Conservation (phyloP, 2,797 vertebrate genomes). For the Myiothlypis coronata region DNA sequence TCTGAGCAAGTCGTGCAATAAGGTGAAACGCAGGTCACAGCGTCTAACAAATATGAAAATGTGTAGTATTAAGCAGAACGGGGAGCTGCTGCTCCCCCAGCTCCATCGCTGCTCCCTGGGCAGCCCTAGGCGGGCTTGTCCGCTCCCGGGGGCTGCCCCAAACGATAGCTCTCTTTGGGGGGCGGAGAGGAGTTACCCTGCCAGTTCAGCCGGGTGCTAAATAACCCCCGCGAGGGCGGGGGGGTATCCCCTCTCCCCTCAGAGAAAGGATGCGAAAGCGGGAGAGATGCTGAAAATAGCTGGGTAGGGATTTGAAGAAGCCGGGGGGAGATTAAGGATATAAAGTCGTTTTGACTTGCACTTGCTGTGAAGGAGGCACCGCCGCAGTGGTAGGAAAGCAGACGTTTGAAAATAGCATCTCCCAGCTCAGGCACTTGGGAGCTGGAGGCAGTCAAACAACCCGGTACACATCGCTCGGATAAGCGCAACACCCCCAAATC, state of each 20-base stretch:
- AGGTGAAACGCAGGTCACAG: conserved; percentile 98
- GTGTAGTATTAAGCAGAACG: conserved; percentile 56
- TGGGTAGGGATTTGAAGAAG: background rate
- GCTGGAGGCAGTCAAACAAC: background rate
- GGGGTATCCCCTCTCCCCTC: background rate
- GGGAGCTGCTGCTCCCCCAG: background rate
- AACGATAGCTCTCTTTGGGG: background rate
- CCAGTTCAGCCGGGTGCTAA: background rate
- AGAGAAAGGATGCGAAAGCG: background rate
- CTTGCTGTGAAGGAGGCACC: conserved; percentile 8
- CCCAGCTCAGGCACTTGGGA: background rate
- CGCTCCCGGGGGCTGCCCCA: background rate
- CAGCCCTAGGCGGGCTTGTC: background rate
- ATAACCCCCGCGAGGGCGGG: background rate
- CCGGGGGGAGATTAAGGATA: background rate
- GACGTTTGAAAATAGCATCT: background rate
- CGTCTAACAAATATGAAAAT: conserved; percentile 91
- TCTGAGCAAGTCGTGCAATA: conserved; percentile 85
- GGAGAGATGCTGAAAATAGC: background rate
- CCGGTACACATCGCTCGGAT: background rate
- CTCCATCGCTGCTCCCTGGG: background rate
- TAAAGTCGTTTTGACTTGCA: conserved; percentile 15
- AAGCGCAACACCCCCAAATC: conserved; percentile 45
- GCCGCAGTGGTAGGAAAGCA: background rate
- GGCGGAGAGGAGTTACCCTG: background rate